phyloP scores from a whole-genome alignment of 2,888 invertebrate species.

The Ferdinandea cuprea region DNA sequence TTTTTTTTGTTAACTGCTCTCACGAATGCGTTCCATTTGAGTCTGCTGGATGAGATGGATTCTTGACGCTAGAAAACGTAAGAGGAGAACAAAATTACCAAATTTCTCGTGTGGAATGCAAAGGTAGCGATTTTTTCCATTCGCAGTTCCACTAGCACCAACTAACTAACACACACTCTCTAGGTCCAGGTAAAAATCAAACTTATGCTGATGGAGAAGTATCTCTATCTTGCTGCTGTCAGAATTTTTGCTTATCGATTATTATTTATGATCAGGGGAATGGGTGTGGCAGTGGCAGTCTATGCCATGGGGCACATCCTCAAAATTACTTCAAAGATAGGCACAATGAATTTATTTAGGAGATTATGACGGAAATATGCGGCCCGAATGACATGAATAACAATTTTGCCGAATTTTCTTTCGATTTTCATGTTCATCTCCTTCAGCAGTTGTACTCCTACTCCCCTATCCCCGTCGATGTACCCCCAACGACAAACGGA shows the following conservation, averaged over 20 bases:
- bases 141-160: neutral
- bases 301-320: conserved; percentile 45
- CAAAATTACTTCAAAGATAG: conserved; percentile 59
- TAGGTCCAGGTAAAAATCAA: conserved; percentile 12
- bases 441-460: neutral
- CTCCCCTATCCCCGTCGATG: neutral
- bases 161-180: neutral
- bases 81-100: conserved; percentile 2
- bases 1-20: neutral
- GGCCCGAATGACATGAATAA: conserved; percentile 71
- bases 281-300: neutral
- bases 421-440: conserved; percentile 2
- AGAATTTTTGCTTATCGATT: conserved; percentile 57
- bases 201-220: neutral
- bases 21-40: conserved; percentile 28
- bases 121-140: conserved; percentile 1
- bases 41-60: conserved; percentile 5
- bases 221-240: neutral
- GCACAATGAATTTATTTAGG: conserved; percentile 68
- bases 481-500: neutral
- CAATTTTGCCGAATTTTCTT: conserved; percentile 43
- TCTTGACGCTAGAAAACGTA: neutral
- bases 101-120: conserved; percentile 50
- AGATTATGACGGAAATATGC: conserved; percentile 69
- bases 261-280: conserved; percentile 56